These are phyloP conservation scores for Tenodera sinensis DNA, from an alignment of 2,888 invertebrate species.

Conservation along the genomic window DNA sequence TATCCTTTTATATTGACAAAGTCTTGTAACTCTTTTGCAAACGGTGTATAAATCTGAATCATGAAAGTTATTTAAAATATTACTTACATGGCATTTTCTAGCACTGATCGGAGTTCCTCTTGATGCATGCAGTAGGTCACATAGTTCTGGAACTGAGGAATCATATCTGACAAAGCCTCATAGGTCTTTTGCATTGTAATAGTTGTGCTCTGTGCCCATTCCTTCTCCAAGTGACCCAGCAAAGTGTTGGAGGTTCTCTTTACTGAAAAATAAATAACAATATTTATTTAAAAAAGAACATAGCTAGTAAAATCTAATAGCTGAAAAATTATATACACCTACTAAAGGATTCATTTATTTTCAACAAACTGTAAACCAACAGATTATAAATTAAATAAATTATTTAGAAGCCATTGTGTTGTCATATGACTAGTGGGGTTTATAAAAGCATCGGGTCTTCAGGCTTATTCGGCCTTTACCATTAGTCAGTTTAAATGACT, in stretches of 20 bases:
- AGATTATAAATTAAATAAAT: too few relatives aligned
- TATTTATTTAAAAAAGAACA: neutral
- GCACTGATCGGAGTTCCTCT: neutral
- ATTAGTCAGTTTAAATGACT: too few relatives aligned
- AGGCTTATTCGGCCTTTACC: too few relatives aligned
- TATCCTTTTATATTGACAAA: too few relatives aligned
- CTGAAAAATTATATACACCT: neutral
- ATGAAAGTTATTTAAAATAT: neutral
- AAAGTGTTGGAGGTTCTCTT: conserved; percentile 7
- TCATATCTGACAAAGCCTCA: neutral
- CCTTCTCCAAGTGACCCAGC: neutral
- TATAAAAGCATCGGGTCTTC: too few relatives aligned
- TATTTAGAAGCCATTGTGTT: too few relatives aligned
- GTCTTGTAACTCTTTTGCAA: too few relatives aligned
- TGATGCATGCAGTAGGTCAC: conserved; percentile 10
- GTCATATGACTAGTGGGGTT: too few relatives aligned
- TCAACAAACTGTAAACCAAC: too few relatives aligned
- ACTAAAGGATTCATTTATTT: too few relatives aligned
- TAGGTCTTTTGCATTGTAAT: neutral
- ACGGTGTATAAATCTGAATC: too few relatives aligned
- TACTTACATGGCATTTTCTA: conserved; percentile 5
- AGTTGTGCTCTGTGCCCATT: neutral
- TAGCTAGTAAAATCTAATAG: neutral
- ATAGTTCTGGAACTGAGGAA: neutral
- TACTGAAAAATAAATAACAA: conserved; percentile 1